A percentile compares a stretch with the other conserved stretches of the same genome.
Evolutionary conservation across 2,888 invertebrate species (phyloP).

Genomic region (Apodemia mormo): DNA sequence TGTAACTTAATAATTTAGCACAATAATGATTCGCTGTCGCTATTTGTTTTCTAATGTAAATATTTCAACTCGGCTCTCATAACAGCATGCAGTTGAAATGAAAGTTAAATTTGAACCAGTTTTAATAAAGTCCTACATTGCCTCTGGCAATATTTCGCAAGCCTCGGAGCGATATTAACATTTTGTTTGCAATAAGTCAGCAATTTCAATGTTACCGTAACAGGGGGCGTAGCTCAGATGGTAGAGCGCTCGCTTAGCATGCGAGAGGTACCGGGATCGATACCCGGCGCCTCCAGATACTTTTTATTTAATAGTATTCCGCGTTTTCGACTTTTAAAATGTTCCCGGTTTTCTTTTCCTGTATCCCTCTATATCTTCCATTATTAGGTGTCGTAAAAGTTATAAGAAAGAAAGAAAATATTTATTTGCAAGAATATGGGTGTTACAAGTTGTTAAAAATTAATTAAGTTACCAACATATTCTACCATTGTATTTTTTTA

Average conservation of each 20-base stretch:
- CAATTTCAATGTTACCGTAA: not conserved
- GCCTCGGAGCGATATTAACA: constrained; percentile 2
- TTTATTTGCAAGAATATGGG: no score
- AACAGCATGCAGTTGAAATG: not conserved
- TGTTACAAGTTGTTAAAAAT: no score
- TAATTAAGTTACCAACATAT: no score
- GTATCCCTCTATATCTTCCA: no score
- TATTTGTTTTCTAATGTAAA: not conserved
- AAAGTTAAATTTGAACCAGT: constrained; percentile 8
- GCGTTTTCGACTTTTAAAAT: no score
- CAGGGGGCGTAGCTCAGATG: constrained; percentile 80
- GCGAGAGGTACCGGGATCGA: constrained; percentile 82
- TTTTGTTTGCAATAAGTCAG: constrained; percentile 2
- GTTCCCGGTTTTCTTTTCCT: no score
- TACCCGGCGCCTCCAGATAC: constrained; percentile 82
- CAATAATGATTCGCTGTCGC: no score
- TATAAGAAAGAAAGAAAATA: no score
- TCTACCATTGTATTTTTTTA: no score
- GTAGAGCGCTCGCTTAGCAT: constrained; percentile 82
- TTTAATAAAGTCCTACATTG: not conserved
- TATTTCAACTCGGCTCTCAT: constrained; percentile 5
- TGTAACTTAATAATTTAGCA: no score
- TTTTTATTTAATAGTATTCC: no score
- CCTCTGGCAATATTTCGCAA: constrained; percentile 8
- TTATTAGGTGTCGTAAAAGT: no score